Conservation (phyloP, 2,797 vertebrate species). For the Chaetophractus vellerosus region DNA sequence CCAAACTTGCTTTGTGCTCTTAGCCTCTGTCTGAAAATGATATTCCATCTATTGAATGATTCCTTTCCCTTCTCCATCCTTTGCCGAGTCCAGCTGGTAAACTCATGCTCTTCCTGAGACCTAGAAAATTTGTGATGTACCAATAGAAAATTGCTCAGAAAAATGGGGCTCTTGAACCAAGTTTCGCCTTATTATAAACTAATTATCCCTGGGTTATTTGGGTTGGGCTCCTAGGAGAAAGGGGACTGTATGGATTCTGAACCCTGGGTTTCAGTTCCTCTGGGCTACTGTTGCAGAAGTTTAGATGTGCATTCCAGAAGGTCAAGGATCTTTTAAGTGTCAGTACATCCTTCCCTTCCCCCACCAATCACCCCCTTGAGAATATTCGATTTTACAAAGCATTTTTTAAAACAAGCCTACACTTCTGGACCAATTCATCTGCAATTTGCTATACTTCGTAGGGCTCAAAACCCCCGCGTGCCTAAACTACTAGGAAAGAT, state of each 20-base stretch:
- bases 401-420: slow-evolving; percentile 73
- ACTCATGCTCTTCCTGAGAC: background rate
- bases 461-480: slow-evolving; percentile 88
- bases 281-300: slow-evolving; percentile 89
- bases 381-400: slow-evolving; percentile 84
- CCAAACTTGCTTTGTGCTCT: background rate
- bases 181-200: slow-evolving; percentile 30
- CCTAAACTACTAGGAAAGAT: slow-evolving; percentile 88
- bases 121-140: background rate
- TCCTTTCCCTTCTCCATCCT: background rate
- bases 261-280: slow-evolving; percentile 12
- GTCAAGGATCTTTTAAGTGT: slow-evolving; percentile 86
- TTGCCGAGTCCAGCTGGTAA: background rate
- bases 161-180: slow-evolving; percentile 23
- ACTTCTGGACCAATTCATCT: slow-evolving; percentile 90
- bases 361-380: slow-evolving; percentile 84
- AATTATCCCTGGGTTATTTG: slow-evolving; percentile 46
- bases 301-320: slow-evolving; percentile 83
- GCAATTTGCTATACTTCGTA: slow-evolving; percentile 90
- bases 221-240: slow-evolving; percentile 46
- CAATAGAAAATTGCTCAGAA: background rate
- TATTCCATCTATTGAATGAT: background rate
- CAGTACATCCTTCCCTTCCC: slow-evolving; percentile 70
- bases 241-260: slow-evolving; percentile 18
- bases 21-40: background rate